These are phyloP conservation scores for Rattus norvegicus DNA, from an alignment of 2,113 vertebrate species.

Conservation along the genomic window GRCr8 NC_086024.1:67886501-67887000, in stretches of 20 bases:
- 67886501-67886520: conserved; percentile 47
- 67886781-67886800: neutral
- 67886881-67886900: neutral
- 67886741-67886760: neutral
- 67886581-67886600: conserved; percentile 57
- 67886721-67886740: conserved; percentile 20
- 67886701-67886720: conserved; percentile 42
- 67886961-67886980: neutral
- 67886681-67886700: conserved; percentile 65
- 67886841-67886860: conserved; percentile 12
- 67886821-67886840: conserved; percentile 44
- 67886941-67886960: conserved; percentile 25
- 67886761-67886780: neutral
- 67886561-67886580: conserved; percentile 73
- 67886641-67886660: conserved; percentile 57
- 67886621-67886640: conserved; percentile 42
- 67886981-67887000: neutral
- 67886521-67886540: conserved; percentile 40
- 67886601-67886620: conserved; percentile 30
- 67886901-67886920: conserved; percentile 25
- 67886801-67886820: neutral
- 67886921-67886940: neutral
- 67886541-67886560: conserved; percentile 51
- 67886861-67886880: neutral
- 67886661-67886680: conserved; percentile 53